Evolutionary conservation across 2,113 vertebrate genomes (phyloP), one percentile per base, ranked within the genome.

Genomic region (western clawed frog (Xenopus tropicalis)): DNA sequence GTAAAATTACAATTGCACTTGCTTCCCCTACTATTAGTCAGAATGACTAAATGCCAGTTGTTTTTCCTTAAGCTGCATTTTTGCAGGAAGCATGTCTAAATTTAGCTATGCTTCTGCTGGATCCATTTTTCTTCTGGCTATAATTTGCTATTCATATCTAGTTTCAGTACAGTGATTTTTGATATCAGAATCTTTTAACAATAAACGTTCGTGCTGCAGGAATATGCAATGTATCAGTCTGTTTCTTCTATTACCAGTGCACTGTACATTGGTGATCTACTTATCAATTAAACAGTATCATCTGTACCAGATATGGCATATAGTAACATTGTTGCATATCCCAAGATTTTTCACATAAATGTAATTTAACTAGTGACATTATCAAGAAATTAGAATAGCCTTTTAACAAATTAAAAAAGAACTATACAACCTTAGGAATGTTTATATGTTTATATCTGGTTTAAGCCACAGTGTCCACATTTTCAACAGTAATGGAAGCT

Each of bases 111-210:
- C 61, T 66, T 72, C 72, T 74, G 64, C 73, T 69, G 46, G 25
- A 69, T 62, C 59, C 66, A 69, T 69, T 69, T 76, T 69, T 63
- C 73, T 69, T 63, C 73, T 69, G 66, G 73, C 66, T 69, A 69
- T 63, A 51, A 69, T 69, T 69, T 63, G 73, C 72, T 76, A 69
- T 76, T 66, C 73, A 69, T 76, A 76, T 69, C 73, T 76, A 75
- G 66, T 23, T 58, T 54, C 65, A 69, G 66, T 51, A 52, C 66
- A 69, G 43, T 54, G 58, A 69, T 75, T 74, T 63, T 44, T 74
- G 64, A 74, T 74, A 74, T 67, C 37, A 58, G 57, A 68, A 75
- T 14, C n/a, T 24, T 68, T 22, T 68, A 59, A 66, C 48, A 63
- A 71, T 64, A 52, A 65, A 43, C 59, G 52, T 17, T 19, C 29